Evolutionary conservation across 2,797 vertebrate species (phyloP), one percentile per base, ranked within the genome.

Genomic region (Pseudochirops cupreus): DNA sequence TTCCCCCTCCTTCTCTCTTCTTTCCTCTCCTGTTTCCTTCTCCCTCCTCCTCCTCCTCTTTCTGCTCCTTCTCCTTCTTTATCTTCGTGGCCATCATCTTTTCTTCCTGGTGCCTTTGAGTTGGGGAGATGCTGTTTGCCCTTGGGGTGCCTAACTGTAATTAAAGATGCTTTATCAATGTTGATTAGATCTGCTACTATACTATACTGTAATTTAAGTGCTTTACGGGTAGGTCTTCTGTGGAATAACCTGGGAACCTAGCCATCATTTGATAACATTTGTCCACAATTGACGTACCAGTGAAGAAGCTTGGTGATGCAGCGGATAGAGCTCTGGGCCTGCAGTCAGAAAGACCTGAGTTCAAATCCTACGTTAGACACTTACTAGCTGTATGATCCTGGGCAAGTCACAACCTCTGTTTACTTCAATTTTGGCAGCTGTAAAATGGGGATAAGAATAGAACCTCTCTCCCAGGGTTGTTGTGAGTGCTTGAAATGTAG

Each of bases 211-310:
- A 82, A 39, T 39, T 39, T 82, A 82, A 92, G 87, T 93, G 33
- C 58, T 21, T 1, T 58, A 55, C 82, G 55, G 31, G 3, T 91
- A 56, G 91, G 28, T 82, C 55, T 94, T 95, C 90, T 21, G 39
- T 91, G 14, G 92, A 56, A 31, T 28, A 28, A 90, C 50, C 92
- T 93, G 82, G 56, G 11, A 28, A 12, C 62, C 46, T 50, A 21
- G 10, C 62, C 24, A 0, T 94, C 82, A 58, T 91, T 93, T 82
- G 91, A 56, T 95, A 54, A 90, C 59, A 58, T 93, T 92, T 97
- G 95, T 74, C 74, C 91, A 28, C 46, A 92, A 82, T 53, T 96
- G 18, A 57, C 55, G 93, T 93, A 93, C 26, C 5, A 1, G 92
- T 92, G 56, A 96, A 91, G 52, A 57, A 91, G 54, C 7, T 92